phyloP scores from a whole-genome alignment of 2,888 invertebrate species.

The Crioceris asparagi region DNA sequence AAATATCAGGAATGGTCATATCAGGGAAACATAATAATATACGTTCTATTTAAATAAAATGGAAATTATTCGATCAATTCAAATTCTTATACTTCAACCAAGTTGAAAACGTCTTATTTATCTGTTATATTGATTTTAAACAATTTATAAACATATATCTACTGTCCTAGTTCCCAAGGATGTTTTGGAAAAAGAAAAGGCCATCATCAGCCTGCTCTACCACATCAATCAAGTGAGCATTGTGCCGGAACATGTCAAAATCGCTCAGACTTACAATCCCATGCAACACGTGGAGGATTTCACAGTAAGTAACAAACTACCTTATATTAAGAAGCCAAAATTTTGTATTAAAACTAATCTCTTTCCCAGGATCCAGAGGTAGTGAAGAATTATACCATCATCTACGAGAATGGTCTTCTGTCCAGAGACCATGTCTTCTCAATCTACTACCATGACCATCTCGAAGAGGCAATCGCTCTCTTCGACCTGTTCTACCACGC shows the following conservation, averaged over 20 bases:
- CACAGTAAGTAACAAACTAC: constrained; percentile 4
- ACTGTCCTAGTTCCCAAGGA: too few species aligned
- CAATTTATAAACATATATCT: too few species aligned
- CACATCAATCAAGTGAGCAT: constrained; percentile 53
- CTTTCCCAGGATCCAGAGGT: constrained; percentile 7
- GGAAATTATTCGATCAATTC: too few species aligned
- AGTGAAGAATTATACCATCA: constrained; percentile 7
- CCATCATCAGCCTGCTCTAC: too few species aligned
- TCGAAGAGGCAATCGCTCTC: constrained; percentile 49
- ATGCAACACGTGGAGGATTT: constrained; percentile 1
- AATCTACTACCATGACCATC: constrained; percentile 47
- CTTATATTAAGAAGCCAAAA: neutral
- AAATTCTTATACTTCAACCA: too few species aligned
- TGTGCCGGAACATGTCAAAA: constrained; percentile 42
- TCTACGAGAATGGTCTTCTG: constrained; percentile 37
- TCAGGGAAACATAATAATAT: too few species aligned
- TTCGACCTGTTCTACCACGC: constrained; percentile 57
- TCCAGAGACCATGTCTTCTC: constrained; percentile 51
- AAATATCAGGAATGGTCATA: too few species aligned
- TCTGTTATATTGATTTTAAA: too few species aligned
- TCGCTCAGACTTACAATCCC: constrained; percentile 48
- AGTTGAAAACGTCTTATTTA: too few species aligned
- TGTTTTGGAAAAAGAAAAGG: too few species aligned
- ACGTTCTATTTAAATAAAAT: too few species aligned
- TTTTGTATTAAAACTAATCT: neutral